Evolutionary conservation across 2,888 invertebrate genomes (phyloP).

Genomic region (Schizaphis graminum): DNA sequence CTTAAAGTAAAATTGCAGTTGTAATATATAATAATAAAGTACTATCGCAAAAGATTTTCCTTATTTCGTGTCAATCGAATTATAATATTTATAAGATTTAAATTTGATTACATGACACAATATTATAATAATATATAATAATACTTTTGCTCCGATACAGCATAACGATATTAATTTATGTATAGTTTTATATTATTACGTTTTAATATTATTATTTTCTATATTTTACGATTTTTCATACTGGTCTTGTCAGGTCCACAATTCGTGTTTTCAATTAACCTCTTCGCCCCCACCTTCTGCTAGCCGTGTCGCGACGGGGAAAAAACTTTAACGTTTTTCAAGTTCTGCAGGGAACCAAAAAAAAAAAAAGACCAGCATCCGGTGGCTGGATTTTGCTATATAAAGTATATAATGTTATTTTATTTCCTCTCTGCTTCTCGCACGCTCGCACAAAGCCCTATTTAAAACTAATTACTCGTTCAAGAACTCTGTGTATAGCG

Average conservation of each 20-base stretch:
- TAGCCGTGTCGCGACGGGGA: neutral
- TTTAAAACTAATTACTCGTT: slow-evolving; percentile 63
- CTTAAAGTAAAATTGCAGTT: neutral
- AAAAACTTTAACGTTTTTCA: slow-evolving; percentile 44
- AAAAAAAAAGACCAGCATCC: slow-evolving; percentile 19
- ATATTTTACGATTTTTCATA: slow-evolving; percentile 34
- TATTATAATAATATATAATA: neutral
- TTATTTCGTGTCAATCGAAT: neutral
- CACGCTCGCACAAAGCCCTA: slow-evolving; percentile 27
- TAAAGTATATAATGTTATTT: slow-evolving; percentile 39
- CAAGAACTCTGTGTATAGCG: slow-evolving; percentile 24
- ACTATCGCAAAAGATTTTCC: neutral
- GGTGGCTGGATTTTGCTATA: slow-evolving; percentile 32
- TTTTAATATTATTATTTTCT: slow-evolving; percentile 4
- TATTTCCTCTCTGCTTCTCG: slow-evolving; percentile 45
- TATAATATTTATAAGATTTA: neutral
- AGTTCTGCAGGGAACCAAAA: slow-evolving; percentile 30
- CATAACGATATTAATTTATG: neutral
- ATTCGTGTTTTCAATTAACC: slow-evolving; percentile 54
- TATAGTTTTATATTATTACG: neutral
- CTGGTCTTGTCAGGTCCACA: slow-evolving; percentile 42
- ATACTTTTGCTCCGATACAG: neutral
- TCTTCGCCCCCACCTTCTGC: neutral
- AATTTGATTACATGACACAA: neutral
- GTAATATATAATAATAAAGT: neutral